Conservation (phyloP, 2,888 invertebrate genomes). For the Biston betularia region DNA sequence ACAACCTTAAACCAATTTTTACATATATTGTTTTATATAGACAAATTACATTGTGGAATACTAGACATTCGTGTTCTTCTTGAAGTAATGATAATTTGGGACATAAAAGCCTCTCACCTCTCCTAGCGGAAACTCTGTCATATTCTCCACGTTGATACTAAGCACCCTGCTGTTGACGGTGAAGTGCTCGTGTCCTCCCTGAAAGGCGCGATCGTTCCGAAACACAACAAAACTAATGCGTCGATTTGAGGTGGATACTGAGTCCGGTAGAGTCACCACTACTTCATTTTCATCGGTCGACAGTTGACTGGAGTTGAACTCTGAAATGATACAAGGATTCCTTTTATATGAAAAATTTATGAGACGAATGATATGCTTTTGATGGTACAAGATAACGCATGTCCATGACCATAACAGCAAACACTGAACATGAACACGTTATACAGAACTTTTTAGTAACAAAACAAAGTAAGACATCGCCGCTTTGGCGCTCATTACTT, state of each 20-base stretch:
- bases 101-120: slow-evolving; percentile 60
- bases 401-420: too few species aligned
- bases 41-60: too few species aligned
- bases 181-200: slow-evolving; percentile 37
- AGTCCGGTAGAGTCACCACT: slow-evolving; percentile 72
- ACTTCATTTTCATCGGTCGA: slow-evolving; percentile 64
- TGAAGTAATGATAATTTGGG: background rate
- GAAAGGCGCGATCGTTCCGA: slow-evolving; percentile 78
- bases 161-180: slow-evolving; percentile 79
- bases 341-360: too few species aligned
- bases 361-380: too few species aligned
- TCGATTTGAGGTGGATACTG: slow-evolving; percentile 57
- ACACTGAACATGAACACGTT: too few species aligned
- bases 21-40: too few species aligned
- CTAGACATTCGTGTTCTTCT: too few species aligned
- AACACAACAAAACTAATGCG: slow-evolving; percentile 81
- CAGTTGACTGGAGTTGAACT: slow-evolving; percentile 58
- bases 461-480: too few species aligned
- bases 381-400: too few species aligned
- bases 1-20: too few species aligned
- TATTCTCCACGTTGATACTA: slow-evolving; percentile 75
- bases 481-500: too few species aligned
- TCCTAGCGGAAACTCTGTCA: slow-evolving; percentile 64
- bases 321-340: slow-evolving; percentile 51
- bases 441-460: too few species aligned